phyloP scores from a whole-genome alignment of 2,888 invertebrate genomes.

The Resseliella maxima region DNA sequence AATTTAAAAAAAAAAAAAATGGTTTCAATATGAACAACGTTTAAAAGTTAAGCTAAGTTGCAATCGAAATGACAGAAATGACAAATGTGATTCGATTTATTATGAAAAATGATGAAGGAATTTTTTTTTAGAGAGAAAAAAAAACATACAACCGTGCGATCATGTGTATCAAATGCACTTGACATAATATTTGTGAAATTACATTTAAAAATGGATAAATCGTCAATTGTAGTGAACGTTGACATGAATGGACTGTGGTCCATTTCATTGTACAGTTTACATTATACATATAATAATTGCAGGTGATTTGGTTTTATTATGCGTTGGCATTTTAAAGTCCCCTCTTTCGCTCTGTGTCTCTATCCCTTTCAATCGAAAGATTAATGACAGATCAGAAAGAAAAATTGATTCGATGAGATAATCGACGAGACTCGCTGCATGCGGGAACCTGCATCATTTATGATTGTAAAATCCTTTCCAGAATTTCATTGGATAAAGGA shows the following conservation, averaged over 20 bases:
- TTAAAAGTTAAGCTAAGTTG: neutral
- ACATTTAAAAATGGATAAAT: slow-evolving; percentile 53
- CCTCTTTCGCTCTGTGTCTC: too few species aligned
- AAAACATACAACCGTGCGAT: neutral
- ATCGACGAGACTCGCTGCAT: neutral
- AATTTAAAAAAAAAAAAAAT: too few species aligned
- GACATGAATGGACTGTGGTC: slow-evolving; percentile 36
- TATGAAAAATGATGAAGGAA: slow-evolving; percentile 5
- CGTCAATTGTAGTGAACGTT: slow-evolving; percentile 17
- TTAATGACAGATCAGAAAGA: slow-evolving; percentile 54
- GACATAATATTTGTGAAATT: slow-evolving; percentile 19
- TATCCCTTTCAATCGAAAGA: neutral
- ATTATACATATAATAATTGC: neutral
- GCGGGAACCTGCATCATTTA: slow-evolving; percentile 23
- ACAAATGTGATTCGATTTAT: slow-evolving; percentile 46
- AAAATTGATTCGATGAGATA: slow-evolving; percentile 34
- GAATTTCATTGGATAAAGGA: neutral
- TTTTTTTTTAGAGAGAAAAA: neutral
- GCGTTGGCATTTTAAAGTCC: slow-evolving; percentile 18
- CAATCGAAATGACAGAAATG: slow-evolving; percentile 40
- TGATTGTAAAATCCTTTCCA: slow-evolving; percentile 8
- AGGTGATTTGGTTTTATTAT: slow-evolving; percentile 16
- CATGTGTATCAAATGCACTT: slow-evolving; percentile 15
- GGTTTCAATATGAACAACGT: slow-evolving; percentile 5
- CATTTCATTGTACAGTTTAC: neutral